Evolutionary conservation across 2,888 invertebrate species (phyloP).

Genomic region (Pheosia gnoma): DNA sequence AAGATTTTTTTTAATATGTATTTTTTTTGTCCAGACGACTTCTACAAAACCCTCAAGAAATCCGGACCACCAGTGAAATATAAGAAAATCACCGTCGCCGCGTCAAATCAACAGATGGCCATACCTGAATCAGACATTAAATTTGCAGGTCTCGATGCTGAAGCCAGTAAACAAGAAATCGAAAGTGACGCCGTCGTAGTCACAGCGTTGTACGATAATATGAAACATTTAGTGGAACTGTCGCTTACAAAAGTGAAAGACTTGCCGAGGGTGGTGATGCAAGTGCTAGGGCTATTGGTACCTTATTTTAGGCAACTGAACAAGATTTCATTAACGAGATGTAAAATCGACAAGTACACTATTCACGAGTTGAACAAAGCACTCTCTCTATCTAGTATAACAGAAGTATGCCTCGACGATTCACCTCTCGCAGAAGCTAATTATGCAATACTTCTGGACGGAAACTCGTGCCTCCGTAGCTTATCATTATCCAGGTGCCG

Average conservation of each 20-base stretch:
- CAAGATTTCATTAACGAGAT: slow-evolving; percentile 47
- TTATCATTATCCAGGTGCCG: slow-evolving; percentile 57
- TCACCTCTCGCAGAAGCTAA: slow-evolving; percentile 44
- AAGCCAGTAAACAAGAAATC: background rate
- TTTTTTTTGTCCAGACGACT: slow-evolving; percentile 31
- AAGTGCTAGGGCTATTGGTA: slow-evolving; percentile 45
- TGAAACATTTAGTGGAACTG: slow-evolving; percentile 50
- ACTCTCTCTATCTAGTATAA: slow-evolving; percentile 46
- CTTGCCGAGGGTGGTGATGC: slow-evolving; percentile 47
- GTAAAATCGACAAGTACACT: slow-evolving; percentile 44
- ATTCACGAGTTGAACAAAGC: slow-evolving; percentile 56
- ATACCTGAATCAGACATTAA: background rate
- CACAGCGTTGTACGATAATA: slow-evolving; percentile 45
- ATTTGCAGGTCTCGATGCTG: background rate
- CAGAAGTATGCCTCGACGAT: slow-evolving; percentile 57
- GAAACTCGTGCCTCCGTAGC: slow-evolving; percentile 34
- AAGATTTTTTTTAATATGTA: background rate
- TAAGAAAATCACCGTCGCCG: slow-evolving; percentile 20
- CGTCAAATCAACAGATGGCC: background rate
- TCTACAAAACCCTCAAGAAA: slow-evolving; percentile 29
- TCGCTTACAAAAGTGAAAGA: slow-evolving; percentile 31
- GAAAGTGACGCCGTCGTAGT: slow-evolving; percentile 29
- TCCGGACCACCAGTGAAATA: slow-evolving; percentile 17
- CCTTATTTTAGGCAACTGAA: slow-evolving; percentile 41
- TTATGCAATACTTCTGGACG: slow-evolving; percentile 48